Base-by-base conservation (phyloP, 1,140 invertebrate genomes). In the Drosophila parvula region DNA sequence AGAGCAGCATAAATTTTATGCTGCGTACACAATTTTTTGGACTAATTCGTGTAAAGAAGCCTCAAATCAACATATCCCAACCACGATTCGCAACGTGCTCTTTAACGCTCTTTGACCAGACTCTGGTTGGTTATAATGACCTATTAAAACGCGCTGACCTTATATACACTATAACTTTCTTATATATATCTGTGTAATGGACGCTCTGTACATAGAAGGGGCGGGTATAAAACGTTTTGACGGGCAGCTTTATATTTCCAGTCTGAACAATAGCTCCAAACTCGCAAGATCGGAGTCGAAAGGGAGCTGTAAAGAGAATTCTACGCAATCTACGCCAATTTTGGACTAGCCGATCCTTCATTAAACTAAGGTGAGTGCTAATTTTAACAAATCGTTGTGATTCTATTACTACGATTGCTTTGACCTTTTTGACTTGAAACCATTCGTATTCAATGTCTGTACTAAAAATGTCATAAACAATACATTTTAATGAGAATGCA, bases 181-280 rank as follows among this genome's bases (percentile, higher is more conserved):
- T 58, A 27, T 67, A 60, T 40, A 34, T 47, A 44, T 43, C 9
- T 55, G 43, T 48, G 50, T 47, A 65, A 51, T 68, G 45, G 47
- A 18, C 53, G 43, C 7, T 50, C 8, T 43, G 47, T 86, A 67
- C 68, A 63, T 73, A 63, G 34, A 45, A 34, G 41, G 58, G 48
- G 50, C 47, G 50, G 47, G 71, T 88, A 88, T 88, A 88, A 89
- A 88, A 78, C 64, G 68, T 67, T 78, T 80, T 73, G 78, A 67
- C 67, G 77, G 65, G 61, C 53, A 55, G 84, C 80, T 59, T 83
- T 88, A 62, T 80, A 83, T 83, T 88, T 88, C 79, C 77, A 88
- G 83, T 88, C 64, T 64, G 18, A 55, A 55, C 70, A 58, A 68
- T 77, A 44, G 47, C 30, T 53, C 63, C 48, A 51, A 74, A 44